Base-by-base conservation (phyloP, 1,140 invertebrate species). In the Zophobas morio region DNA sequence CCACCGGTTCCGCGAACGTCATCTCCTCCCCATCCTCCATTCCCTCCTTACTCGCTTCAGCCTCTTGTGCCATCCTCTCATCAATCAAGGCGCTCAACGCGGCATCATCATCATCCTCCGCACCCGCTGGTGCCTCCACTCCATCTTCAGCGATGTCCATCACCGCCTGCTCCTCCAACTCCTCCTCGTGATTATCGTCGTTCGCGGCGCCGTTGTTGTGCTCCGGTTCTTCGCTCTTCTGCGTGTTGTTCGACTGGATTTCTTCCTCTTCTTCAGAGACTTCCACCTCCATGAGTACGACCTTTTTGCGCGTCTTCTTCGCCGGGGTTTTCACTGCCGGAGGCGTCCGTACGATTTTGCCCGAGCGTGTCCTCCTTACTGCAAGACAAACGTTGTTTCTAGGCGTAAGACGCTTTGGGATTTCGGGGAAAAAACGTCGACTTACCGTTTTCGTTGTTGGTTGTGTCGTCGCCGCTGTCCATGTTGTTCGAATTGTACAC, bases 221-320 rank as follows among this genome's bases (percentile, higher is more conserved):
- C 34, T 72, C 40, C 2, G 6, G 33, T 56, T 75, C 72, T 42
- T 76, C 34, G 36, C 54, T 36, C 70, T 20, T 76, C 66, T 81
- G 75, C 74, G 5, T 32, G 33, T 60, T 60, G 37, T 40, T 60
- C 35, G 63, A n/a, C 37, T 36, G 20, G 2, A 32, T 32, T 32
- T 80, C 63, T 56, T 81, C 81, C 60, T 85, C 85, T 46, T 86
- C 85, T 75, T 86, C 85, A 0, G 83, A 84, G 3, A 84, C 82
- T 81, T 84, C 84, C 0, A 86, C 82, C 81, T 86, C 85, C 54
- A 85, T 82, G 6, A 85, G 51, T 4, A 83, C 82, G 8, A 83
- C 79, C 76, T 86, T 86, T 73, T 85, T 85, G 0, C 79, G 71
- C 5, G 82, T 82, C 79, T 82, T 85, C 36, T 80, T 79, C 34